Conservation (phyloP, 2,888 invertebrate species). For the Odontomyia ornata region DNA sequence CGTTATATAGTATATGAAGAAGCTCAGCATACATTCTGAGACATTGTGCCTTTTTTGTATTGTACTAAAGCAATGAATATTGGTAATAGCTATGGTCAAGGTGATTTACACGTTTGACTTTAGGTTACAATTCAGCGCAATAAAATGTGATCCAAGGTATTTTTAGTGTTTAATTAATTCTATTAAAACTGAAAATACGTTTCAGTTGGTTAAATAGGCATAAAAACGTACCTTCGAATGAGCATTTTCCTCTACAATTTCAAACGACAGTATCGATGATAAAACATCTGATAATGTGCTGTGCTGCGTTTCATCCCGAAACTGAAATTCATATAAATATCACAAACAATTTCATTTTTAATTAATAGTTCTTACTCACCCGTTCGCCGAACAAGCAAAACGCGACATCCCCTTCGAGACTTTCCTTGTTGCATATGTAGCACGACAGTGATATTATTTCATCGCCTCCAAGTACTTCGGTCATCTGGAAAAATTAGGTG, state of each 20-base stretch:
- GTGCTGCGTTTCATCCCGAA: background rate
- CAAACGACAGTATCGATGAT: conserved; percentile 51
- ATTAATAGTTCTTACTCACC: conserved; percentile 16
- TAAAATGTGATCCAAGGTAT: too few relatives aligned
- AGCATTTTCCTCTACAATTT: conserved; percentile 66
- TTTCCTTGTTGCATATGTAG: conserved; percentile 51
- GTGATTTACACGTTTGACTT: too few relatives aligned
- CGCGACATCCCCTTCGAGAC: conserved; percentile 50
- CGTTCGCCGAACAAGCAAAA: conserved; percentile 51
- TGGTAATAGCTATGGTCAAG: too few relatives aligned
- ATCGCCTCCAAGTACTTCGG: background rate
- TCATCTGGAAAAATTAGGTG: conserved; percentile 42
- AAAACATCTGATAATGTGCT: conserved; percentile 48
- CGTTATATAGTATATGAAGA: too few relatives aligned
- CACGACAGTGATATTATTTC: conserved; percentile 47
- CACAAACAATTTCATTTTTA: background rate
- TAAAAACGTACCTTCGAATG: conserved; percentile 67
- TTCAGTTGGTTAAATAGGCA: too few relatives aligned
- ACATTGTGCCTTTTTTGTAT: too few relatives aligned
- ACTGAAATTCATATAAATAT: background rate
- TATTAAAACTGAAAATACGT: too few relatives aligned
- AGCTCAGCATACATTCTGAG: too few relatives aligned
- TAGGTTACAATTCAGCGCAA: too few relatives aligned
- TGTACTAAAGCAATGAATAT: too few relatives aligned
- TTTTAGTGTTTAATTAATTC: too few relatives aligned